These are phyloP conservation scores for Papilio polytes DNA, from an alignment of 1,140 invertebrate species.

Conservation along the genomic window DNA sequence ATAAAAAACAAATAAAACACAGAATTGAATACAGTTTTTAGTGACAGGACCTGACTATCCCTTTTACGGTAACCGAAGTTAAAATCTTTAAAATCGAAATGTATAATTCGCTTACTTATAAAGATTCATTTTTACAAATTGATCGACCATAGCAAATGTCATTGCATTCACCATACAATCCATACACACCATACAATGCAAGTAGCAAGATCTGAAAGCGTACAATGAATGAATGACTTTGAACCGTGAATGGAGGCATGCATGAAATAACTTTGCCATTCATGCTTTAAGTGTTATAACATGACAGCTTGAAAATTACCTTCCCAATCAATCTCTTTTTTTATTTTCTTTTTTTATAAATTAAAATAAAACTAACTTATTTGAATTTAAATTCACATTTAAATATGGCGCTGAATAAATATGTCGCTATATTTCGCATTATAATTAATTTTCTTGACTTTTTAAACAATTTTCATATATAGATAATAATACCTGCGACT, in stretches of 20 bases:
- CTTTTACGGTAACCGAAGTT: background rate
- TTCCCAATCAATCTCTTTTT: background rate
- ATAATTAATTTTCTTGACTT: too few species aligned
- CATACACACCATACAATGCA: background rate
- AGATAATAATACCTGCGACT: too few species aligned
- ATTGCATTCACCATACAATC: constrained; percentile 6
- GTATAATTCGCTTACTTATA: constrained; percentile 7
- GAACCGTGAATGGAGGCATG: constrained; percentile 21
- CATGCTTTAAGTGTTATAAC: background rate
- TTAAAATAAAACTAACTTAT: background rate
- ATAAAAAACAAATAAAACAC: too few species aligned
- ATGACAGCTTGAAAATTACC: constrained; percentile 9
- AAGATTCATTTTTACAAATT: constrained; percentile 23
- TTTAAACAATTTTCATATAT: too few species aligned
- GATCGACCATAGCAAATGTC: constrained; percentile 31
- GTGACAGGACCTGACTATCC: background rate
- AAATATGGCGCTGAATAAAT: too few species aligned
- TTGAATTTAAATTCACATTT: too few species aligned
- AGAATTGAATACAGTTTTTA: too few species aligned
- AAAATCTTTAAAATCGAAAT: background rate
- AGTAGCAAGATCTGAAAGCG: constrained; percentile 1
- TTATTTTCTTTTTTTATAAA: background rate
- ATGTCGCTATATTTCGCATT: too few species aligned
- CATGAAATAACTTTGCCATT: constrained; percentile 22
- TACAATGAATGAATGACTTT: background rate